Evolutionary conservation across 2,113 vertebrate genomes (phyloP), one percentile per base, ranked within the genome.

Genomic region (Gymnogyps californianus): DNA sequence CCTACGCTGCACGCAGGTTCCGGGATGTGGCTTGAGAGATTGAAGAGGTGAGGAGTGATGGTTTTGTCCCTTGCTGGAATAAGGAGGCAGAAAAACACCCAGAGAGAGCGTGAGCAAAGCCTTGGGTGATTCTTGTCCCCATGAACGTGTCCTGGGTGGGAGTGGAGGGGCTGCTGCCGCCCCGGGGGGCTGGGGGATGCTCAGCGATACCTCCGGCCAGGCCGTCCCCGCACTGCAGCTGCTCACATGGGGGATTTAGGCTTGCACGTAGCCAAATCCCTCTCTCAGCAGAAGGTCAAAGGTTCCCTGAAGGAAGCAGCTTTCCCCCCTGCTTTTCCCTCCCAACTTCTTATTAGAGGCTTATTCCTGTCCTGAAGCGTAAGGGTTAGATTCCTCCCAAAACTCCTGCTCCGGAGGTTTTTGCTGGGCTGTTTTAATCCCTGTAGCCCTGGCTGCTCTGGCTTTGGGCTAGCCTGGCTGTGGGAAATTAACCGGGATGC

Each of bases 171-270:
- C 25, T 57, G 31, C 29, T 49, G 34, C 59, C 2, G 8, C 7
- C 26, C 2, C 3, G 18, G 38, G 66, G 66, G n/a, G n/a, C 69
- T 65, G 44, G 54, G 46, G 58, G 54, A 13, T 61, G 16, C 57
- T 75, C 16, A 1, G 29, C 2, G 6, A 32, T 20, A 18, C 8
- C 64, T 44, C 20, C 15, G 19, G 49, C 24, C 74, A 46, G 24
- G n/a, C n/a, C 26, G 9, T n/a, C 38, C 14, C 46, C 64, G 5
- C 1, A 2, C 34, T 3, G 32, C 1, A 1, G 44, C 40, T 1
- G 2, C 74, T 57, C 0, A 0, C 28, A 13, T 1, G 2, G 16
- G 52, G 51, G 28, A 28, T 70, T 61, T 40, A 16, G 40, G 19
- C 9, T 52, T 65, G 20, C 58, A 9, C 2, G 1, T 4, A 47